Base-by-base conservation (phyloP, 2,888 invertebrate species). In the Andrena haemorrhoa region DNA sequence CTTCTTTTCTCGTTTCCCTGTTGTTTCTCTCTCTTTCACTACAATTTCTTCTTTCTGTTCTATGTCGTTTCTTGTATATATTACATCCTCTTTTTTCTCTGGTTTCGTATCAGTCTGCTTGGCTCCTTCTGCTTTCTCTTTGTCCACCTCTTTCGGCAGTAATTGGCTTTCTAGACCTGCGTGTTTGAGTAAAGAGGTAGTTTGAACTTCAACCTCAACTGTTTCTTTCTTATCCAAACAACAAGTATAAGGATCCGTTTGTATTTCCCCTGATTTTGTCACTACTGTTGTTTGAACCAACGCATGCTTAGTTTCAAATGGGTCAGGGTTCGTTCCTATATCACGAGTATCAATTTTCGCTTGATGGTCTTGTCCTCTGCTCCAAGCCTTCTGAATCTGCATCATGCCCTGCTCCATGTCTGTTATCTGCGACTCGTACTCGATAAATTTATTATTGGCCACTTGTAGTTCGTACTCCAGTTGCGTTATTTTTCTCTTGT, bases 331-430 rank as follows among this genome's bases (percentile, higher is more conserved):
- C 8, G 78, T 74, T 41, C 76, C 79, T 16, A 75, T 33, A 23
- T 26, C 73, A 1, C 53, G 33, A 0, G n/a, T 41, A 23, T 66
- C 71, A 16, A 23, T 69, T 65, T 61, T 73, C 6, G 20, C 1
- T 31, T 74, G 61, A 6, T 66, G 47, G 12, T 75, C 69, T 23
- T 70, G 66, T n/a, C 66, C 60, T 69, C 53, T 86, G 31, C 29
- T 23, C 93, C 93, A 93, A n/a, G 84, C 76, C 79, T 77, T 92
- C 71, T 92, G 93, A 0, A 88, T 79, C 20, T 88, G 86, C 0
- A 89, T 78, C 84, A 93, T 90, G 53, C 93, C 92, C 0, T 82
- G 83, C 68, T 93, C 93, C 90, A 93, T 90, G 12, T 47, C 51
- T 0, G 75, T 65, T 23, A 93, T 87, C 5, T 88, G 86, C 2